Base-by-base conservation (phyloP, 2,797 vertebrate species). In the Siniperca undulata region DNA sequence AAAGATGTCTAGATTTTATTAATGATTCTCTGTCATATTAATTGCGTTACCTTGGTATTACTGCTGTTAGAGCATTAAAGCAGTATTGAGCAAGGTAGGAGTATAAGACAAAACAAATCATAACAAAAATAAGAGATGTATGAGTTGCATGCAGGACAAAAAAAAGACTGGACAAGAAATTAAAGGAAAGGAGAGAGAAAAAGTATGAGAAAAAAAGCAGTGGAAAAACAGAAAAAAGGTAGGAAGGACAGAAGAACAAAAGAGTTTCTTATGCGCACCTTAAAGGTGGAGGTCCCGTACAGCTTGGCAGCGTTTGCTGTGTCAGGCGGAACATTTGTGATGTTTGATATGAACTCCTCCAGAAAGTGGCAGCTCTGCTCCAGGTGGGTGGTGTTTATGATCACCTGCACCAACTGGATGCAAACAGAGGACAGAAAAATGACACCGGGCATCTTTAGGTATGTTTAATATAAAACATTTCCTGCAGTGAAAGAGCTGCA, bases 321-420 rank as follows among this genome's bases (percentile, higher is more conserved):
- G 81, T 99, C 97, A 0, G 97, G 97, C 27, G 98, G 97, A 4
- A 99, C 97, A 0, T 97, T 98, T 65, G 98, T 99, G 92, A 99
- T 99, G 91, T 99, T 98, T 78, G 98, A 98, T 90, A 99, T 99
- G 88, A 99, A 99, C 80, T 98, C 98, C 89, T 99, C 98, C 71
- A 99, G 95, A 92, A 97, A 99, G 70, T 96, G 96, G 94, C 98
- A 99, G 81, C 97, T 98, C 85, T 97, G 96, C 95, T 99, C 98
- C 94, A 99, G 94, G 82, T 99, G 98, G 64, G 98, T 98, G 16
- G 98, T 99, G 90, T 99, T 99, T 58, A 99, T 97, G 83, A 99
- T 99, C 79, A 99, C 98, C 95, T 99, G 98, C 7, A 99, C 98
- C 84, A 99, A 91, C 98, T 99, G 83, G 64, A 89, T 0, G 59